phyloP scores from a whole-genome alignment of 2,888 invertebrate genomes.

The Agapostemon virescens region DNA sequence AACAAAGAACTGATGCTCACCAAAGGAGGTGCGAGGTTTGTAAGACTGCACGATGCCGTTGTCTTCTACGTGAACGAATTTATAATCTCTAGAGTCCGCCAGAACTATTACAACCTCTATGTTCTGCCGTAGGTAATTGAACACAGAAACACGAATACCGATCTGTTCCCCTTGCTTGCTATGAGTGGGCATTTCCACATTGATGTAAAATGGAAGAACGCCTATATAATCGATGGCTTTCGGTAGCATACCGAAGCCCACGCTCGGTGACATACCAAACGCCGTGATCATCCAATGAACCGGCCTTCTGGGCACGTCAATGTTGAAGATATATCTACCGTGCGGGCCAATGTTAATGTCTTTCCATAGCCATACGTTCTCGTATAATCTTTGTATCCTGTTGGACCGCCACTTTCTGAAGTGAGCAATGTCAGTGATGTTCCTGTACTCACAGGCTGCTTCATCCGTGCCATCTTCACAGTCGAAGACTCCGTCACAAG shows the following conservation, averaged over 20 bases:
- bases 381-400: constrained; percentile 93
- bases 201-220: constrained; percentile 95
- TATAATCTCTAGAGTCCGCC: constrained; percentile 91
- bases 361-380: constrained; percentile 97
- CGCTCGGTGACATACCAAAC: constrained; percentile 92
- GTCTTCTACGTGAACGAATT: constrained; percentile 95
- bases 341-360: constrained; percentile 96
- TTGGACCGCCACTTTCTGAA: constrained; percentile 93
- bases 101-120: constrained; percentile 94
- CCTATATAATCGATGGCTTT: constrained; percentile 93
- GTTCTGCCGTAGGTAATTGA: constrained; percentile 94
- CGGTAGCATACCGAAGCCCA: constrained; percentile 93
- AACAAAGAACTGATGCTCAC: constrained; percentile 97
- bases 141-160: constrained; percentile 94
- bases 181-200: constrained; percentile 92
- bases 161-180: constrained; percentile 96
- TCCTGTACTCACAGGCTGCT: constrained; percentile 86
- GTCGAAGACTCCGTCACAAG: constrained; percentile 89
- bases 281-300: constrained; percentile 97
- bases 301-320: constrained; percentile 91
- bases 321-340: constrained; percentile 92
- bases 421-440: constrained; percentile 85
- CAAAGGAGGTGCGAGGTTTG: constrained; percentile 93
- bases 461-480: constrained; percentile 94
- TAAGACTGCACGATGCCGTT: constrained; percentile 92